Percentiles rank a stretch among this genome's conserved stretches.
Conservation (phyloP, 2,888 invertebrate genomes). For the Biston stratarius region DNA sequence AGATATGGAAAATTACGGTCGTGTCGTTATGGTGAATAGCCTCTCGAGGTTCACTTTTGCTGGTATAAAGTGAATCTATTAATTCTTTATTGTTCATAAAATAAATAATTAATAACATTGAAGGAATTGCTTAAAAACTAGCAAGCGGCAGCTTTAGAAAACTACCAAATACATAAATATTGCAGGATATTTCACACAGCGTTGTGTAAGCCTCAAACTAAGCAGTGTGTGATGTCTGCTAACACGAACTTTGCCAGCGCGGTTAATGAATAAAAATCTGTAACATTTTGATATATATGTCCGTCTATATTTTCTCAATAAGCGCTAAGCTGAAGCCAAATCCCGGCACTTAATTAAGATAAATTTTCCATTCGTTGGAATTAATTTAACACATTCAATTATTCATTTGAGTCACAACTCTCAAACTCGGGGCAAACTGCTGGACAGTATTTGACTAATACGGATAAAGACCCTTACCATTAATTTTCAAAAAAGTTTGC, state of each 20-base stretch:
- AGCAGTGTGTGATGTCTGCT: no score
- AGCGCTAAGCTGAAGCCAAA: conserved; percentile 1
- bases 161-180: no score
- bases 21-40: neutral
- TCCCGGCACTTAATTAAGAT: conserved; percentile 21
- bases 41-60: neutral
- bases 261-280: neutral
- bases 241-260: no score
- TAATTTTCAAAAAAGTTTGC: neutral
- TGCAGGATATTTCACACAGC: no score
- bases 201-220: no score
- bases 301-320: neutral
- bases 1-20: conserved; percentile 3
- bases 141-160: no score
- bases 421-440: conserved; percentile 38
- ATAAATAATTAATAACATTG: no score
- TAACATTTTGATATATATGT: neutral
- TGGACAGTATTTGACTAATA: conserved; percentile 46
- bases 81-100: no score
- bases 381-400: conserved; percentile 39
- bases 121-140: no score
- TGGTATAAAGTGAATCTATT: neutral
- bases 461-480: conserved; percentile 32
- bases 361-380: conserved; percentile 12
- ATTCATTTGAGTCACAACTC: conserved; percentile 35